Evolutionary conservation across 2,797 vertebrate genomes (phyloP).

Genomic region (Labroides dimidiatus): DNA sequence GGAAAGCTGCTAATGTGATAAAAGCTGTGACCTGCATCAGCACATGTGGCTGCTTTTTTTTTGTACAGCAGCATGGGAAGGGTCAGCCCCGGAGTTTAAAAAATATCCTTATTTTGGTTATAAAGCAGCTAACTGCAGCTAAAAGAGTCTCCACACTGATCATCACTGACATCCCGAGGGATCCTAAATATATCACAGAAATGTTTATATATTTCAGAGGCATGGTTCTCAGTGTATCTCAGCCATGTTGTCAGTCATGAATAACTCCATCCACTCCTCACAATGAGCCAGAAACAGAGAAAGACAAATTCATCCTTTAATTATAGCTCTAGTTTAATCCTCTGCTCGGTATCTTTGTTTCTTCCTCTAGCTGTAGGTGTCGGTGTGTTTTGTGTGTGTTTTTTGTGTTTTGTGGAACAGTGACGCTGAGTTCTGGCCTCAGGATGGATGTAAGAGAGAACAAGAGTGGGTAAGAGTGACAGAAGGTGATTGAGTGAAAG

Average conservation of each 20-base stretch:
- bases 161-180: background rate
- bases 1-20: too few relatives aligned
- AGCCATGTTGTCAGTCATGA: too few relatives aligned
- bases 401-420: background rate
- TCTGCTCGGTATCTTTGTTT: background rate
- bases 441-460: slow-evolving; percentile 1
- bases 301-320: too few relatives aligned
- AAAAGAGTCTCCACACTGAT: background rate
- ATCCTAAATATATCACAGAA: background rate
- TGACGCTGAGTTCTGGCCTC: background rate
- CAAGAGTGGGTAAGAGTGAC: slow-evolving; percentile 9
- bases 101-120: background rate
- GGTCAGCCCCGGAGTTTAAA: background rate
- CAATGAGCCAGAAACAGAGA: background rate
- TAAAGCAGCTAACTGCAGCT: background rate
- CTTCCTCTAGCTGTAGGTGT: background rate
- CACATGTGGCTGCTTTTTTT: too few relatives aligned
- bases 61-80: background rate
- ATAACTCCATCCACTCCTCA: background rate
- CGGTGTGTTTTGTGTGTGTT: background rate
- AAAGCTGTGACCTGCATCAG: too few relatives aligned
- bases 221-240: too few relatives aligned
- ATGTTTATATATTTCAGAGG: too few relatives aligned
- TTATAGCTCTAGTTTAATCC: background rate
- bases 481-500: background rate